A percentile compares a stretch with the other conserved stretches of the same genome.
Conservation (phyloP, 2,113 vertebrate genomes). For the Xenopus borealis region DNA sequence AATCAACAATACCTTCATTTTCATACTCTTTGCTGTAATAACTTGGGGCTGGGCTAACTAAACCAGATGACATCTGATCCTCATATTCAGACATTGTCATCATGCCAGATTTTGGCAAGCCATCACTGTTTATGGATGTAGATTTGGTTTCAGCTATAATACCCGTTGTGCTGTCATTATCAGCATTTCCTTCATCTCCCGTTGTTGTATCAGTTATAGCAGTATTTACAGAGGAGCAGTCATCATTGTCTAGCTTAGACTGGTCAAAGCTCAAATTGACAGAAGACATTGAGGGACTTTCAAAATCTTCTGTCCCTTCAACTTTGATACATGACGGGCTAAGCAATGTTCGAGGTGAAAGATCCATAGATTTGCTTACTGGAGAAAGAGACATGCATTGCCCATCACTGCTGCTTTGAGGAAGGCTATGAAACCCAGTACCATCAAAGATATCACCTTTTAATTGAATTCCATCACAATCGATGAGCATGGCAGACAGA, state of each 20-base stretch:
- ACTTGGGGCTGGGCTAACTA: slow-evolving; percentile 95
- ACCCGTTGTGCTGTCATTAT: slow-evolving; percentile 86
- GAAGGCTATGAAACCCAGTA: slow-evolving; percentile 79
- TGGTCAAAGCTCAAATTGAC: slow-evolving; percentile 93
- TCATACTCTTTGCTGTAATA: slow-evolving; percentile 94
- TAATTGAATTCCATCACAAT: slow-evolving; percentile 85
- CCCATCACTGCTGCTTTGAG: slow-evolving; percentile 75
- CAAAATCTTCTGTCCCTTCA: slow-evolving; percentile 94
- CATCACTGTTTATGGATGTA: slow-evolving; percentile 76
- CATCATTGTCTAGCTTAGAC: slow-evolving; percentile 93
- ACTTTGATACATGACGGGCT: slow-evolving; percentile 97
- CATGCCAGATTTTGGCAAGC: slow-evolving; percentile 85
- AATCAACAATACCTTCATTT: slow-evolving; percentile 94
- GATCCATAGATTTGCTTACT: slow-evolving; percentile 86
- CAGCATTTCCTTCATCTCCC: slow-evolving; percentile 92
- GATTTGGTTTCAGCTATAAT: slow-evolving; percentile 81
- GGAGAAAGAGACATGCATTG: slow-evolving; percentile 91
- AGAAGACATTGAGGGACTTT: slow-evolving; percentile 90
- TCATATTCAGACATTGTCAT: slow-evolving; percentile 87
- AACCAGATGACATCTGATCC: slow-evolving; percentile 91
- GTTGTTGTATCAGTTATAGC: slow-evolving; percentile 98
- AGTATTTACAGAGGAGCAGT: slow-evolving; percentile 97
- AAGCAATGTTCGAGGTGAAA: slow-evolving; percentile 87
- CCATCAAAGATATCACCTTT: slow-evolving; percentile 90
- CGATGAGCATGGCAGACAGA: slow-evolving; percentile 84